Percentiles rank a stretch among this genome's conserved stretches.
Conservation (phyloP, 2,797 vertebrate species). For the Oreochromis mossambicus region DNA sequence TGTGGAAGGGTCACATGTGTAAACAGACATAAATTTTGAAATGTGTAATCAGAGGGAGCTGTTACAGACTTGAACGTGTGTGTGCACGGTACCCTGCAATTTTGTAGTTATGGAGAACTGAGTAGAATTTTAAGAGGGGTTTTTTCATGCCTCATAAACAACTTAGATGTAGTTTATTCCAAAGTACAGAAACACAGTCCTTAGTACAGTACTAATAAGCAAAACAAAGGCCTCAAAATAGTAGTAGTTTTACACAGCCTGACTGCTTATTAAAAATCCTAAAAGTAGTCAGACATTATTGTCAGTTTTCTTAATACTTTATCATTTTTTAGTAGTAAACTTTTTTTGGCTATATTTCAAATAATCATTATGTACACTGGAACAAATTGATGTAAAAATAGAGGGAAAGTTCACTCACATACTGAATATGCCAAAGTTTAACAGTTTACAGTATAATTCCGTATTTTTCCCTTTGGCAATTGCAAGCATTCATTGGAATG, state of each 20-base stretch:
- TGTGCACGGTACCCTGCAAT: neutral
- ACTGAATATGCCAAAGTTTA: neutral
- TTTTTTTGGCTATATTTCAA: fast-evolving
- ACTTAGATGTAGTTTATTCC: neutral
- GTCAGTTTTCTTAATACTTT: neutral
- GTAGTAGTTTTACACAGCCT: neutral
- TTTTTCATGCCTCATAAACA: neutral
- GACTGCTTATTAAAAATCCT: neutral
- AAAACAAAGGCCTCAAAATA: neutral
- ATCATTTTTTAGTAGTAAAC: neutral
- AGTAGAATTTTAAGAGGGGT: neutral
- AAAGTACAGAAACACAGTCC: neutral
- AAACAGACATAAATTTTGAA: constrained; percentile 17
- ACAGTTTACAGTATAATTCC: neutral
- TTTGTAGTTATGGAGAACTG: neutral
- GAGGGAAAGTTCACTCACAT: neutral
- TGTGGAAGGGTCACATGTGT: neutral
- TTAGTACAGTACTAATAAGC: neutral
- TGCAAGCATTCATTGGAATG: neutral
- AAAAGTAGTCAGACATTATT: too few relatives aligned
- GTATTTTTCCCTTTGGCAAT: neutral
- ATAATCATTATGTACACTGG: neutral
- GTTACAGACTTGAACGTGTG: neutral
- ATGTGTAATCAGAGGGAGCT: neutral
- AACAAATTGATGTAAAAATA: neutral